phyloP scores from a whole-genome alignment of 2,888 invertebrate species.

The Hirudinaria manillensis region DNA sequence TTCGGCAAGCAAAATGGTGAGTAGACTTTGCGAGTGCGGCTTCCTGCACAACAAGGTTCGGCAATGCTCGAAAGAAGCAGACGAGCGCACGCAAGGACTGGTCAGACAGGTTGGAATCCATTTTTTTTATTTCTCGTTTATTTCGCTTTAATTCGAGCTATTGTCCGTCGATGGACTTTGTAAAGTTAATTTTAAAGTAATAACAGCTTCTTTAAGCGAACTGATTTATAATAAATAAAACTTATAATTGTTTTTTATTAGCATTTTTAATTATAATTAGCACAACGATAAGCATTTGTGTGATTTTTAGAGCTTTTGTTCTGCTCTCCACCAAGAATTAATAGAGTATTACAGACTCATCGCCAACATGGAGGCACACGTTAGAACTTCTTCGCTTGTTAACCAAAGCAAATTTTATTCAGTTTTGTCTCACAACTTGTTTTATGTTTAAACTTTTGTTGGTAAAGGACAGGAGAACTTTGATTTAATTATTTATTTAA shows the following conservation, averaged over 20 bases:
- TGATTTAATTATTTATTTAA: too few relatives aligned
- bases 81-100: conserved; percentile 56
- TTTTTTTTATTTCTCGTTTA: background rate
- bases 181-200: background rate
- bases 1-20: conserved; percentile 63
- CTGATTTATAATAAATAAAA: too few relatives aligned
- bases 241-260: background rate
- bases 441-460: background rate
- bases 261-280: background rate
- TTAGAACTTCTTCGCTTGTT: conserved; percentile 47
- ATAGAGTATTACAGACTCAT: conserved; percentile 81
- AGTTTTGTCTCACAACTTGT: background rate
- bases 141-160: background rate
- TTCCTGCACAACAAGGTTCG: conserved; percentile 75
- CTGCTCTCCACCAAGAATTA: conserved; percentile 75
- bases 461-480: background rate
- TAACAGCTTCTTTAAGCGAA: too few relatives aligned
- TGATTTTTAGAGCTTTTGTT: conserved; percentile 70
- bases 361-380: conserved; percentile 79
- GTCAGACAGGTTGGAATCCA: conserved; percentile 50
- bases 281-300: too few relatives aligned
- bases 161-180: background rate
- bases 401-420: background rate
- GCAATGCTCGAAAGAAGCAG: conserved; percentile 71
- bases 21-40: conserved; percentile 77